Evolutionary conservation across 1,140 invertebrate species (phyloP).

Genomic region (Chlorops oryzae): DNA sequence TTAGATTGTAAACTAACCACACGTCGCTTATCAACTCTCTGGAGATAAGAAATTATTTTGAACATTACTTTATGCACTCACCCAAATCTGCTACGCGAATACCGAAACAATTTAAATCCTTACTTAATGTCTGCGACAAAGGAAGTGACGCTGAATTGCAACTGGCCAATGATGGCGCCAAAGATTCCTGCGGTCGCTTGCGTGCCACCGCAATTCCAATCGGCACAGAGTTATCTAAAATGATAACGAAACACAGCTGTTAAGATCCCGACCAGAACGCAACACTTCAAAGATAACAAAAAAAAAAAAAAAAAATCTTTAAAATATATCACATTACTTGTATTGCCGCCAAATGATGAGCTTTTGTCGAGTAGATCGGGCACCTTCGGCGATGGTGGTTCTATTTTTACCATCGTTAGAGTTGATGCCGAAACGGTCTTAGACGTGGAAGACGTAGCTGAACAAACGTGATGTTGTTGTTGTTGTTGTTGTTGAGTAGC

Average conservation of each 20-base stretch:
- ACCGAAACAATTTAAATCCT: conserved; percentile 48
- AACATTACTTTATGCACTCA: no score
- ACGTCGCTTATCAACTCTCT: no score
- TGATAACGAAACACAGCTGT: neutral
- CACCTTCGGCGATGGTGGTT: conserved; percentile 50
- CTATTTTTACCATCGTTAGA: conserved; percentile 49
- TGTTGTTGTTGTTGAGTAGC: neutral
- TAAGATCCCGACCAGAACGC: neutral
- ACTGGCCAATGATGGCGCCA: conserved; percentile 48
- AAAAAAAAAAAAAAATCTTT: neutral
- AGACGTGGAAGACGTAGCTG: conserved; percentile 18
- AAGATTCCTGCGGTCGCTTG: conserved; percentile 63
- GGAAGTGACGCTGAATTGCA: conserved; percentile 27
- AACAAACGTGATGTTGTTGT: conserved; percentile 3
- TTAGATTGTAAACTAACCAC: no score
- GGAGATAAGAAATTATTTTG: no score
- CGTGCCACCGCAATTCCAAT: conserved; percentile 80
- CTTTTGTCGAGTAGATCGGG: no score
- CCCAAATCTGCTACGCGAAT: conserved; percentile 53
- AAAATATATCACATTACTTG: neutral
- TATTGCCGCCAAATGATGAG: neutral
- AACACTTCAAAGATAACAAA: neutral
- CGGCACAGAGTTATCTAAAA: conserved; percentile 60
- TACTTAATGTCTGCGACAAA: conserved; percentile 37
- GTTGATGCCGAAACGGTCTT: conserved; percentile 39